A percentile compares a stretch with the other conserved stretches of the same genome.
phyloP scores from a whole-genome alignment of 2,797 vertebrate genomes.

The Anguilla megastoma region DNA sequence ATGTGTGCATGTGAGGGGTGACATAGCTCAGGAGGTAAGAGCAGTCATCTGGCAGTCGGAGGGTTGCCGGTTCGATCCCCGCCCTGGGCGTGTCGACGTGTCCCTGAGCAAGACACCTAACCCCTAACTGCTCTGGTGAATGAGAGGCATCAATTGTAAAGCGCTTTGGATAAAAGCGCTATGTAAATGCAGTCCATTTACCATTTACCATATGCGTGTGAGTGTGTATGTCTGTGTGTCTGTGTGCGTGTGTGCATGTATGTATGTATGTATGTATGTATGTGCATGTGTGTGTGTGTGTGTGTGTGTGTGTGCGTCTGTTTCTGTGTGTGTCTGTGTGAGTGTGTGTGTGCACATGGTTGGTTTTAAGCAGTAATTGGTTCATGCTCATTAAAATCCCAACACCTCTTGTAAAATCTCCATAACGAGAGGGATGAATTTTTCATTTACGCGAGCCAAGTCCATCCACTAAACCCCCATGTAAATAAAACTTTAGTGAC shows the following conservation, averaged over 20 bases:
- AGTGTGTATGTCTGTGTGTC: constrained; percentile 25
- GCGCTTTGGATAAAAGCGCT: no score
- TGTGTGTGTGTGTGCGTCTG: neutral
- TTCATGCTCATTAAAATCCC: constrained; percentile 88
- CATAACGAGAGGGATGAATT: constrained; percentile 76
- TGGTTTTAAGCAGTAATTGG: constrained; percentile 86
- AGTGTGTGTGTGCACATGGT: constrained; percentile 50
- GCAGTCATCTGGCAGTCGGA: no score
- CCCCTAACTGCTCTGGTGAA: no score
- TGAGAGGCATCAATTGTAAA: no score
- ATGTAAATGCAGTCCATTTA: no score
- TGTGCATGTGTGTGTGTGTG: neutral
- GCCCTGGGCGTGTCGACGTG: no score
- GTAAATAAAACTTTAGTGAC: constrained; percentile 85
- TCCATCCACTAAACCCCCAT: constrained; percentile 82
- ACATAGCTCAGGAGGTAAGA: no score
- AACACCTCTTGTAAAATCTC: constrained; percentile 86
- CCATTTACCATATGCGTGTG: neutral
- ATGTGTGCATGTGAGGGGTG: constrained; percentile 46
- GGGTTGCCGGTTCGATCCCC: no score
- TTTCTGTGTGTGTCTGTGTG: constrained; percentile 37
- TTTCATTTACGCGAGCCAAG: constrained; percentile 82
- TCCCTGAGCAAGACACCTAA: no score
- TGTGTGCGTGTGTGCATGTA: constrained; percentile 24
- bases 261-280: constrained; percentile 17